Evolutionary conservation across 2,797 vertebrate species (phyloP).

Genomic region (Cyprinella venusta): DNA sequence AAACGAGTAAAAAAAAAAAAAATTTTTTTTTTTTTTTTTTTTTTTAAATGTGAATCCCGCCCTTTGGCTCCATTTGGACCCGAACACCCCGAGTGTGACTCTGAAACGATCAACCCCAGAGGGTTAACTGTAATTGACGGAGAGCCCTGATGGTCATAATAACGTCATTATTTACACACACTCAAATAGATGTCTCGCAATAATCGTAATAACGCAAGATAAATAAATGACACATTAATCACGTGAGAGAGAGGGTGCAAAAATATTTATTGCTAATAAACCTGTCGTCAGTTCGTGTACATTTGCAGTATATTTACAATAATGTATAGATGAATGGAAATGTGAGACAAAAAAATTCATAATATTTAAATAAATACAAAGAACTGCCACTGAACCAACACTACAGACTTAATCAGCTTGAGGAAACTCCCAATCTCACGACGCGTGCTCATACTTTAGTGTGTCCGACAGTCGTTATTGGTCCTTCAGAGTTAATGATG

Average conservation of each 20-base stretch:
- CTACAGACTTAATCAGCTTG: slow-evolving; percentile 75
- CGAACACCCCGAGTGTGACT: too few species aligned
- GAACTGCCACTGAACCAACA: slow-evolving; percentile 78
- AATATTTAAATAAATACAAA: slow-evolving; percentile 86
- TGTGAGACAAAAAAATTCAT: slow-evolving; percentile 78
- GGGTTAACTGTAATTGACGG: too few species aligned
- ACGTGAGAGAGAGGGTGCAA: slow-evolving; percentile 79
- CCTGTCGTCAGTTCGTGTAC: slow-evolving; percentile 85
- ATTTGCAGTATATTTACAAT: slow-evolving; percentile 88
- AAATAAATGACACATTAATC: not conserved
- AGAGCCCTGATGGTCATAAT: not conserved
- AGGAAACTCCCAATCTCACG: slow-evolving; percentile 66
- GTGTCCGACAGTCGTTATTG: not conserved
- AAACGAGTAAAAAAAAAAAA: too few species aligned
- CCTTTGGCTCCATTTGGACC: too few species aligned
- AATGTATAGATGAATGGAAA: slow-evolving; percentile 81
- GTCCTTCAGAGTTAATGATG: too few species aligned
- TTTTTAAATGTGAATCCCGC: too few species aligned
- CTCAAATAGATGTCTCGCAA: not conserved
- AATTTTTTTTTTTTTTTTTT: too few species aligned
- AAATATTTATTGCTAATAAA: slow-evolving; percentile 93
- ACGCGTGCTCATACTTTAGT: not conserved
- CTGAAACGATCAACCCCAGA: too few species aligned
- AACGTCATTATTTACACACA: not conserved
- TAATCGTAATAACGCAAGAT: not conserved